These are phyloP conservation scores for Etheostoma cragini DNA, from an alignment of 2,113 vertebrate genomes.

Conservation along the genomic window DNA sequence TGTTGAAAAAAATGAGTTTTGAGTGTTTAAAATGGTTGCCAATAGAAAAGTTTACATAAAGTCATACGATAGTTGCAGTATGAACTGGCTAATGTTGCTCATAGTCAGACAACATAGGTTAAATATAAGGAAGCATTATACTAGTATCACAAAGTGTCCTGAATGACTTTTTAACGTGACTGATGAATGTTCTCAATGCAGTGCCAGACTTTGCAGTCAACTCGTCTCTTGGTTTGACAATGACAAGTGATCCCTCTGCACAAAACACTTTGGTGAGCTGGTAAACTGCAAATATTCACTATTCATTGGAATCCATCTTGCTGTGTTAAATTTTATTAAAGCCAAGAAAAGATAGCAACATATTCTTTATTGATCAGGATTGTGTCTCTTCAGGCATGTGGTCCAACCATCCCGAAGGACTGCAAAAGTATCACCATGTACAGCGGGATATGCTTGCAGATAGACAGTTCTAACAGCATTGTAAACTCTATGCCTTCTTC, in stretches of 20 bases:
- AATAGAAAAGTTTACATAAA: not conserved
- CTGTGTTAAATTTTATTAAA: not conserved
- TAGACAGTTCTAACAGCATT: accelerated
- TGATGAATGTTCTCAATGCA: slow-evolving; percentile 42
- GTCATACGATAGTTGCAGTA: not conserved
- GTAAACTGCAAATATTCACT: slow-evolving; percentile 1
- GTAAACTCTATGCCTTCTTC: not conserved
- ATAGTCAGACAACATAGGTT: not conserved
- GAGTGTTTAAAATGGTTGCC: not conserved
- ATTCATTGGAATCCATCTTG: not conserved
- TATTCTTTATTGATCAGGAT: not conserved
- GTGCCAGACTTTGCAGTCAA: slow-evolving; percentile 72
- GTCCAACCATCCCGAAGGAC: slow-evolving; percentile 79
- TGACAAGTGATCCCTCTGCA: slow-evolving; percentile 54
- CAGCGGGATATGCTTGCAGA: slow-evolving; percentile 73
- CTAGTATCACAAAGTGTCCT: not conserved
- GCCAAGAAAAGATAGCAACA: no score
- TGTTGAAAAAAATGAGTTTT: not conserved
- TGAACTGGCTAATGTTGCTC: not conserved
- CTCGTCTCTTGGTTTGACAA: slow-evolving; percentile 81
- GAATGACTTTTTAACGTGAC: not conserved
- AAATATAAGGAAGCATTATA: not conserved
- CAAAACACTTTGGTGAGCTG: slow-evolving; percentile 69
- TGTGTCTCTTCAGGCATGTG: slow-evolving; percentile 73
- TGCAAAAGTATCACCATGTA: slow-evolving; percentile 77